Percentiles rank a stretch among this genome's conserved stretches.
phyloP scores from a whole-genome alignment of 2,797 vertebrate genomes.

The Balearica regulorum region DNA sequence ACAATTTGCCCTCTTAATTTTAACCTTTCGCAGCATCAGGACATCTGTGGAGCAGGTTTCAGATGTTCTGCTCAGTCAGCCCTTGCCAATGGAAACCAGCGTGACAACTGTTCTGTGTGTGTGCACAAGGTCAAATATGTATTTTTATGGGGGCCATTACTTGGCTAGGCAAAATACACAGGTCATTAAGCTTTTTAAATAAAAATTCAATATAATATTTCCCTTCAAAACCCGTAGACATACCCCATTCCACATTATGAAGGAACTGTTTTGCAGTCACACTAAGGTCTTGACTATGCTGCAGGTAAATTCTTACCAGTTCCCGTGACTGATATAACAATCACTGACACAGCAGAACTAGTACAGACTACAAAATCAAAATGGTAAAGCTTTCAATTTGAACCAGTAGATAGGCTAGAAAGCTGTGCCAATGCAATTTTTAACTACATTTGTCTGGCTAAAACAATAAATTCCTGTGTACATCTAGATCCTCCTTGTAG shows the following conservation, averaged over 20 bases:
- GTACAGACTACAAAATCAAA: background rate
- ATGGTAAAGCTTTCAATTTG: background rate
- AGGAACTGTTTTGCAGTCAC: background rate
- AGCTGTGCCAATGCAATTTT: background rate
- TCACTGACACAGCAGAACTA: background rate
- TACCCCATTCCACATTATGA: background rate
- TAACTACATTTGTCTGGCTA: background rate
- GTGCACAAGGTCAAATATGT: background rate
- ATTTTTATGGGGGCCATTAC: background rate
- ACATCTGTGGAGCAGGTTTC: background rate
- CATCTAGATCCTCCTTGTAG: background rate
- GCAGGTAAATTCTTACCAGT: background rate
- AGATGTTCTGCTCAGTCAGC: background rate
- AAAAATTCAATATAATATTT: background rate
- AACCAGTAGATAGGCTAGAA: background rate
- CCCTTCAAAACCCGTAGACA: background rate
- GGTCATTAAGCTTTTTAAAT: background rate
- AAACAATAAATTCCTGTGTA: background rate
- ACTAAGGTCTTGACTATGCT: background rate
- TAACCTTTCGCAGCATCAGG: background rate
- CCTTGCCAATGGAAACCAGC: background rate
- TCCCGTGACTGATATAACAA: background rate
- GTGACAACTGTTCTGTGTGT: background rate
- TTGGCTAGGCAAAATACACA: background rate
- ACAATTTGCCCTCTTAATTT: background rate